These are phyloP conservation scores for Macquaria australasica DNA, from an alignment of 2,113 vertebrate genomes.

Conservation along the genomic window DNA sequence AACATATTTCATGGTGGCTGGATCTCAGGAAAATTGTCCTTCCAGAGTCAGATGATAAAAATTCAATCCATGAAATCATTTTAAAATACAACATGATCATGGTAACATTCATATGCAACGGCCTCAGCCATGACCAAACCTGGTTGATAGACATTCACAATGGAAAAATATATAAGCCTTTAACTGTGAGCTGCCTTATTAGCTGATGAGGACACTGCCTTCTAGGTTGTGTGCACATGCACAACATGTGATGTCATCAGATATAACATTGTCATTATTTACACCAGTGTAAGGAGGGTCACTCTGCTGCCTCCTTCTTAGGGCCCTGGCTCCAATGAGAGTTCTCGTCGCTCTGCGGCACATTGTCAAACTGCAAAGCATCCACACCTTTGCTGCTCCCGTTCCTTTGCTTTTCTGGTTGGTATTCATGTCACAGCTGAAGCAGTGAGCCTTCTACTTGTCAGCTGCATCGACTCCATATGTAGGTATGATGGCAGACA, in stretches of 20 bases:
- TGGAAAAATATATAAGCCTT: not conserved
- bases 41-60: not conserved
- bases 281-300: not conserved
- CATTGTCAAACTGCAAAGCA: constrained; percentile 3
- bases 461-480: not conserved
- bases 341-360: not conserved
- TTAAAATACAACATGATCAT: not conserved
- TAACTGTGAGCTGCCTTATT: not conserved
- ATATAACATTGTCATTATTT: not conserved
- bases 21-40: not conserved
- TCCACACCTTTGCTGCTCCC: not conserved
- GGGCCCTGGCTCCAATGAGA: not conserved
- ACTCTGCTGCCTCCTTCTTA: not conserved
- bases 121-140: not conserved
- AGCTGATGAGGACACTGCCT: not conserved
- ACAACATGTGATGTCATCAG: not conserved
- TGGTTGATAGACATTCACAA: not conserved
- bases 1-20: not conserved
- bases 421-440: constrained; percentile 22
- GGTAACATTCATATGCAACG: not conserved
- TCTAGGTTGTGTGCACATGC: not conserved
- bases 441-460: not conserved
- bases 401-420: constrained; percentile 9
- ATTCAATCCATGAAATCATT: not conserved
- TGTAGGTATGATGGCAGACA: constrained; percentile 1